Evolutionary conservation across 1,140 invertebrate species (phyloP).

Genomic region (Anoplolepis gracilipes): DNA sequence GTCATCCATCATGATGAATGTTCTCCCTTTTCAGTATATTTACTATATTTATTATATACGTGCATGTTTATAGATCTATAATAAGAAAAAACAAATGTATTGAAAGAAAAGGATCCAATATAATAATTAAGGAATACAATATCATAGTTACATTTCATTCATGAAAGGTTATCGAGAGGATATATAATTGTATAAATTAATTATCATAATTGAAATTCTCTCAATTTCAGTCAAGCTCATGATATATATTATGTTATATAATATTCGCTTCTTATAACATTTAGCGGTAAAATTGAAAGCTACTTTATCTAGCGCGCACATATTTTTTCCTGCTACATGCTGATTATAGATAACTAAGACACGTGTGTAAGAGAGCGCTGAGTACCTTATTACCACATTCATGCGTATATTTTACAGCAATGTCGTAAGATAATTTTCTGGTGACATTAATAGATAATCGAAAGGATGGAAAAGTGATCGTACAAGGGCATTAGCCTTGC

Average conservation of each 20-base stretch:
- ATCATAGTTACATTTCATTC: not conserved
- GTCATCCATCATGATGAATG: too few species aligned
- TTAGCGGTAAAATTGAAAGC: slow-evolving; percentile 32
- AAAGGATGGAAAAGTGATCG: slow-evolving; percentile 41
- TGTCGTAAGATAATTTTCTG: slow-evolving; percentile 55
- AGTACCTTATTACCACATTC: slow-evolving; percentile 26
- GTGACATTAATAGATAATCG: slow-evolving; percentile 40
- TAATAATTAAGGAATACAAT: not conserved
- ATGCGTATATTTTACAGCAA: not conserved
- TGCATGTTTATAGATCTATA: not conserved
- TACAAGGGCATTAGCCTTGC: slow-evolving; percentile 49
- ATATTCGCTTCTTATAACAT: slow-evolving; percentile 13
- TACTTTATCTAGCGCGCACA: slow-evolving; percentile 10
- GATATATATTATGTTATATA: not conserved
- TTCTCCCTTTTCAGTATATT: too few species aligned
- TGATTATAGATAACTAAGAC: slow-evolving; percentile 16
- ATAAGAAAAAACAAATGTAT: too few species aligned
- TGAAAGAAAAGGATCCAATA: too few species aligned
- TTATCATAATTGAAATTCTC: slow-evolving; percentile 41
- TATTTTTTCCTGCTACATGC: not conserved
- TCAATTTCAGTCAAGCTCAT: not conserved
- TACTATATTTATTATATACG: too few species aligned
- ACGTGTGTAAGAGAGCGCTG: not conserved
- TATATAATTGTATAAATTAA: not conserved
- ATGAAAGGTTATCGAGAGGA: slow-evolving; percentile 20